Base-by-base conservation (phyloP, 2,797 vertebrate species). In the Discoglossus pictus region DNA sequence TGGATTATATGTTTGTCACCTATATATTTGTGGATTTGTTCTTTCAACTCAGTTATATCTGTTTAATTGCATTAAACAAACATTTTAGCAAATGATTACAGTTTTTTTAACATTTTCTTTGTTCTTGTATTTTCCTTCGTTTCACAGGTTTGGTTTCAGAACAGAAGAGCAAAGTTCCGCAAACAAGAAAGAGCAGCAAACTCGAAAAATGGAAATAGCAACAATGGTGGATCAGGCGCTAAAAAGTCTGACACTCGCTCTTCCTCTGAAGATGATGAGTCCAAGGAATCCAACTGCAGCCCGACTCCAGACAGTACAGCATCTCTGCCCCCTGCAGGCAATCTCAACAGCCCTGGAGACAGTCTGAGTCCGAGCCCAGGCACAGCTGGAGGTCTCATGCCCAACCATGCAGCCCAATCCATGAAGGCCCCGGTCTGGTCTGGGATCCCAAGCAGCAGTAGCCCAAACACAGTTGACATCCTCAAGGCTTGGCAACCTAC, bases 261-360 rank as follows among this genome's bases (percentile, higher is more conserved):
- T 50, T 96, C 94, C 2, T 97, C 95, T 0, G 95, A 97, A 17
- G 95, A 98, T 2, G 95, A 98, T 2, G 95, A 98, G 72, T 96
- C 93, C 73, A 97, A 97, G 76, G 95, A 97, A 65, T 94, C 95
- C 80, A 96, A 92, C 77, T 97, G 95, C 87, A 97, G 94, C 84
- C 93, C 93, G 21, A 97, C 95, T 0, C 95, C 95, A 0, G 95
- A 98, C 90, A 98, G 95, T 89, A 98, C 95, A 1, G 95, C 94
- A 7, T 96, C 94, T 4, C 82, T 96, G 78, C 91, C 93, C 0
- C 83, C 91, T 2, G 88, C 93, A 0, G 89, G 89, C 0, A 88
- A 88, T 83, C 74, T 95, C 65, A 89, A 91, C 75, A 96, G 93
- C 66, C 94, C 94, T 0, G 88, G 82, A 2, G 65, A 86, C 74